Base-by-base conservation (phyloP, 2,888 invertebrate species). In the Apocheima hispidaria region DNA sequence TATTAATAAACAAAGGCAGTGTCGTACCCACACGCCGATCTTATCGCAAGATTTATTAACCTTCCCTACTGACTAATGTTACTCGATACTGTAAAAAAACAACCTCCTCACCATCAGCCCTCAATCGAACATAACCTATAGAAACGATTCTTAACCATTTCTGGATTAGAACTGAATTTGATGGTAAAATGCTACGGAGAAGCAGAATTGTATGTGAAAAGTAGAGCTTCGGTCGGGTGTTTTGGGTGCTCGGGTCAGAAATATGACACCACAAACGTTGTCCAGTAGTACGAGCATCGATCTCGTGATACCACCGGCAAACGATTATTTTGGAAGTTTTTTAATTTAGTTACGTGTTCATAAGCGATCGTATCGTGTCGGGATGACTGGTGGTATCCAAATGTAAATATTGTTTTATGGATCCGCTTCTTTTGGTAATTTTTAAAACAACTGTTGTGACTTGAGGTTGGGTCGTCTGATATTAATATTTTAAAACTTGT, bases 11-110 rank as follows among this genome's bases (percentile, higher is more conserved):
- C 68, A 70, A 73, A 73, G 61, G 14, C 73, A 66, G 69, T 68
- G 74, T 65, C 52, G 54, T 71, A 69, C 65, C 67, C 68, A 71
- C 74, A 69, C 70, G 71, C 72, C 65, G 80, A 81, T 81, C 69
- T 70, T 81, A 81, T 81, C 80, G 51, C 54, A 64, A 74, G 81
- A 81, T 81, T 73, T 77, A 81, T 76, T 66, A 69, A 68, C 73
- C 71, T 72, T 73, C 69, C 71, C 63, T 69, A 65, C 75, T 77
- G 78, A 80, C 78, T 73, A 78, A 80, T 80, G 79, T 73, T 72
- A 20, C 55, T 68, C 57, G 46, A 60, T 49, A 52, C 35, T 46
- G 54, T 52, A 49, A 65, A 63, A 61, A 67, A 55, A 43, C 14
- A 55, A 43, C 43, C 38, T 53, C 40, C 46, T 23, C 44, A 55